phyloP scores from a whole-genome alignment of 64 coral and sea anemone species.

The Dendronephthya gigantea region DNA sequence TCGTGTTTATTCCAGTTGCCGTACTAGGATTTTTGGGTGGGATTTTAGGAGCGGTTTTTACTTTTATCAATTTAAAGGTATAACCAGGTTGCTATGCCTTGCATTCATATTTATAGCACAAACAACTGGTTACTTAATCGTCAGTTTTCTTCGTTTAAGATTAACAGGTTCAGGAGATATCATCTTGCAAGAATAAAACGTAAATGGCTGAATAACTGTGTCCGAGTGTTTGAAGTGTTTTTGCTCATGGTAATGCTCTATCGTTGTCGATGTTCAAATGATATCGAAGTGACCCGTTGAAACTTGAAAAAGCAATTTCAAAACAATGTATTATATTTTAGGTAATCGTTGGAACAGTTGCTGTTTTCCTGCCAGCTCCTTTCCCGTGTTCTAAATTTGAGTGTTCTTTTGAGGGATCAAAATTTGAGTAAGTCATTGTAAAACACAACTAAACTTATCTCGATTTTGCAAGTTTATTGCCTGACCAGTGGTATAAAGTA shows the following conservation, averaged over 20 bases:
- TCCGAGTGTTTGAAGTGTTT: conserved; percentile 62
- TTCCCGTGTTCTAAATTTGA: conserved; percentile 73
- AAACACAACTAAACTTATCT: neutral
- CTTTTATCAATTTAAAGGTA: conserved; percentile 93
- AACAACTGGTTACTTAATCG: neutral
- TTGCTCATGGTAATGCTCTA: conserved; percentile 93
- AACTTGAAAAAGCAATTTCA: too few relatives aligned
- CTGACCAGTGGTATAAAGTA: neutral
- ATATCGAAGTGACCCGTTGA: neutral
- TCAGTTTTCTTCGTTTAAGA: conserved; percentile 27
- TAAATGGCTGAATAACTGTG: conserved; percentile 79
- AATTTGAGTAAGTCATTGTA: neutral
- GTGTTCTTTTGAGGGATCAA: conserved; percentile 31
- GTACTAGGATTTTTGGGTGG: conserved; percentile 84
- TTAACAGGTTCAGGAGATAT: conserved; percentile 76
- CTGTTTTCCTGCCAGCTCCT: conserved; percentile 81
- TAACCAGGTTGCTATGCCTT: neutral
- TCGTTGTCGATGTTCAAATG: too few relatives aligned
- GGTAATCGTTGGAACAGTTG: conserved; percentile 73
- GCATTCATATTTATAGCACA: neutral
- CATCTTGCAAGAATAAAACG: conserved; percentile 64
- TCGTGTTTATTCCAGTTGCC: conserved; percentile 78
- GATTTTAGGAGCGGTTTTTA: conserved; percentile 71
- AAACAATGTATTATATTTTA: conserved; percentile 14
- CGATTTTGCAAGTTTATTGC: neutral